A percentile compares a stretch with the other conserved stretches of the same genome.
Conservation (phyloP, 1,140 invertebrate species). For the Orchestia grillus region DNA sequence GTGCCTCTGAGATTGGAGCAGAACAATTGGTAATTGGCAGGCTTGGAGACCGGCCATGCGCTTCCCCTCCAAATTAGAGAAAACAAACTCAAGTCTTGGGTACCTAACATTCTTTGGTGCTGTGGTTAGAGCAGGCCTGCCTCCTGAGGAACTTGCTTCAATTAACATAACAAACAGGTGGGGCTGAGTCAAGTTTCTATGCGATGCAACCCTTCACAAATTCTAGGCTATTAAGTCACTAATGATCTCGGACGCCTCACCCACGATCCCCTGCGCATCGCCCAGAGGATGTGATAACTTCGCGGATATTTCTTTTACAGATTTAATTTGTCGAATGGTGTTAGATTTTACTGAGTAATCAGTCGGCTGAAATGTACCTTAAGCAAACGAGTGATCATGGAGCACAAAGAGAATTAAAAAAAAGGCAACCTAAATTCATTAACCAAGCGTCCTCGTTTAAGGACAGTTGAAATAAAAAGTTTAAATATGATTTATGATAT, state of each 20-base stretch:
- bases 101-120: slow-evolving; percentile 12
- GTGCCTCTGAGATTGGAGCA: not conserved
- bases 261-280: not conserved
- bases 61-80: slow-evolving; percentile 47
- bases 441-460: too few species aligned
- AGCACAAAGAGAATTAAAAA: too few species aligned
- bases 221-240: slow-evolving; percentile 50
- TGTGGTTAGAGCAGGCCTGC: slow-evolving; percentile 15
- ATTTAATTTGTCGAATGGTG: not conserved
- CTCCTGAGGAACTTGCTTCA: not conserved
- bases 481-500: too few species aligned
- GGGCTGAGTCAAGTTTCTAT: not conserved
- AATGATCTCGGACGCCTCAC: not conserved
- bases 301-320: not conserved
- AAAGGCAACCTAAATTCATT: too few species aligned
- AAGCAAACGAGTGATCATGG: too few species aligned
- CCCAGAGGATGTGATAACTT: not conserved
- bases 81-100: slow-evolving; percentile 14
- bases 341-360: not conserved
- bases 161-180: slow-evolving; percentile 54
- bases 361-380: not conserved
- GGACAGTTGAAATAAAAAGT: too few species aligned
- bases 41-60: not conserved
- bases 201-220: slow-evolving; percentile 21
- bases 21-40: slow-evolving; percentile 47